Evolutionary conservation across 2,888 invertebrate species (phyloP).

Genomic region (Melinaea marsaeus): DNA sequence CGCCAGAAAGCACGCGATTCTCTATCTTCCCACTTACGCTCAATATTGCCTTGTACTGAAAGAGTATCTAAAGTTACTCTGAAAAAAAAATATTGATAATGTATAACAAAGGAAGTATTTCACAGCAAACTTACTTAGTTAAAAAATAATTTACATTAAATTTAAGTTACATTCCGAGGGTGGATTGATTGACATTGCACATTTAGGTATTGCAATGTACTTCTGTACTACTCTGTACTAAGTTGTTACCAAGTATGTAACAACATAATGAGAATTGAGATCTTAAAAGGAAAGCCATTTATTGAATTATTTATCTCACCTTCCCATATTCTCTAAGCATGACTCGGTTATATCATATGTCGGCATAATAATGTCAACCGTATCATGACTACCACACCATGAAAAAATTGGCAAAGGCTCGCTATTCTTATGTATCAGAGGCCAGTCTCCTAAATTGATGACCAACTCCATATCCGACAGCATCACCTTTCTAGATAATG

Average conservation of each 20-base stretch:
- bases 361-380: slow-evolving; percentile 93
- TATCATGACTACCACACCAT: slow-evolving; percentile 95
- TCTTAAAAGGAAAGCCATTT: no score
- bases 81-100: slow-evolving; percentile 29
- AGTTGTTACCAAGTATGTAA: no score
- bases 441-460: slow-evolving; percentile 97
- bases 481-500: slow-evolving; percentile 86
- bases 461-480: slow-evolving; percentile 94
- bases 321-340: slow-evolving; percentile 94
- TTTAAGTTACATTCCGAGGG: no score
- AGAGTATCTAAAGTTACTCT: slow-evolving; percentile 93
- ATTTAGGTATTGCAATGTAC: no score
- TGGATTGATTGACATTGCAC: no score
- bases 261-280: no score
- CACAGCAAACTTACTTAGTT: no score
- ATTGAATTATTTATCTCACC: slow-evolving; percentile 68
- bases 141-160: no score
- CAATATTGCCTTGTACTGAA: slow-evolving; percentile 90
- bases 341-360: slow-evolving; percentile 97
- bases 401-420: slow-evolving; percentile 90
- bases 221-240: no score
- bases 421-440: slow-evolving; percentile 80
- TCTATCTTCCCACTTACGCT: slow-evolving; percentile 85
- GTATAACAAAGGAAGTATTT: no score
- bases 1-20: slow-evolving; percentile 91